Evolutionary conservation across 2,113 vertebrate genomes (phyloP), one percentile per base, ranked within the genome.

Genomic region (Clarias gariepinus): DNA sequence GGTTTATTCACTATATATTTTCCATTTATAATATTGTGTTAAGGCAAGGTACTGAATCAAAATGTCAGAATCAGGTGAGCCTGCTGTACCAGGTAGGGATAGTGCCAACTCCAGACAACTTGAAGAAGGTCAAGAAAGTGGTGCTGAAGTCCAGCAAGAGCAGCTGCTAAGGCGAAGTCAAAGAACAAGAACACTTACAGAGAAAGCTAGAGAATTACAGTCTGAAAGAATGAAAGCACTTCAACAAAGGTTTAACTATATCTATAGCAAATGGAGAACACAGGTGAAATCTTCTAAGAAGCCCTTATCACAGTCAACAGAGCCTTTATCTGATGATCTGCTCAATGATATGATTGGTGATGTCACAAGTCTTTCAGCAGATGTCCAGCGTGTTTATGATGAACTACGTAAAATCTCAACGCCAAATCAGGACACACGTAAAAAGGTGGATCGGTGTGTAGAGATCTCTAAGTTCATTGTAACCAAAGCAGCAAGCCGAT

Each of bases 271-370:
- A 87, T 87, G 85, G 85, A 84, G 15, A 87, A 81, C 64, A 52
- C 47, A 87, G 21, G 77, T 60, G 12, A 87, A 82, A 85, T 82
- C 55, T 52, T 84, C 61, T 76, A 87, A 85, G 25, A 55, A 7
- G 19, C 13, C 25, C 28, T 82, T 89, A 63, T 84, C 82, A 87
- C 82, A 87, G 28, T 52, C 47, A 81, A 18, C 58, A 81, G 85
- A 85, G 68, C 19, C 78, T 9, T n/a, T 83, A 73, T 13, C 41
- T 78, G 85, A 90, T 0, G 68, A 68, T 18, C 33, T 91, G 2
- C 83, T 91, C 12, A 84, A 87, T 19, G 73, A 90, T 58, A 79
- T 88, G 19, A 83, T 87, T 41, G 55, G 73, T 30, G 84, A 89
- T 47, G 76, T 86, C 6, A 41, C 1, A 76, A 25, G 87, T 19